These are phyloP conservation scores for Brachionus sp. DNA, from an alignment of 1,140 invertebrate species.

Conservation along the genomic window DNA sequence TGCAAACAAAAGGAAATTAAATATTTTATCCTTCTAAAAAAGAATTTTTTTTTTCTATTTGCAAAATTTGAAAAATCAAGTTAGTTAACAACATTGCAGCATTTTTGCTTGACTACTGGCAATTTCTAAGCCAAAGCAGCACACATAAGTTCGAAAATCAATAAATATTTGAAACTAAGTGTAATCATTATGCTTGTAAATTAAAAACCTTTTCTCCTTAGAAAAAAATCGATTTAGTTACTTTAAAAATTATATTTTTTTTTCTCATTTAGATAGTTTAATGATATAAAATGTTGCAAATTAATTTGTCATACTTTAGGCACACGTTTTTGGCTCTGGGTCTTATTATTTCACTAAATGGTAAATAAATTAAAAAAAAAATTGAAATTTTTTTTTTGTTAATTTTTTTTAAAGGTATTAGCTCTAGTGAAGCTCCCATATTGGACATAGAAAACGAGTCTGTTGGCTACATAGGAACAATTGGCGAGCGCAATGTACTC, in stretches of 20 bases:
- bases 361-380: neutral
- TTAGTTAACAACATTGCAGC: neutral
- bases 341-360: neutral
- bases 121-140: neutral
- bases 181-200: neutral
- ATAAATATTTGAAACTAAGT: neutral
- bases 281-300: neutral
- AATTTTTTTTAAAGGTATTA: neutral
- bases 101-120: conserved; percentile 4
- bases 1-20: conserved; percentile 17
- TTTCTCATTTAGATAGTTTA: neutral
- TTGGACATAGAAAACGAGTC: conserved; percentile 26
- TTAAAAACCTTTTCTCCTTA: neutral
- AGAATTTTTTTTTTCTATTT: neutral
- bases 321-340: neutral
- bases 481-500: conserved; percentile 25
- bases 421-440: neutral
- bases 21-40: conserved; percentile 32
- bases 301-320: neutral
- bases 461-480: neutral
- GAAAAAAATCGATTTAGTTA: neutral
- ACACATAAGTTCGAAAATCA: neutral
- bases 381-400: too few relatives aligned
- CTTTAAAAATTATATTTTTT: neutral
- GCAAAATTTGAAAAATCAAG: neutral